Evolutionary conservation across 2,797 vertebrate genomes (phyloP).

Genomic region (Dryobates pubescens): DNA sequence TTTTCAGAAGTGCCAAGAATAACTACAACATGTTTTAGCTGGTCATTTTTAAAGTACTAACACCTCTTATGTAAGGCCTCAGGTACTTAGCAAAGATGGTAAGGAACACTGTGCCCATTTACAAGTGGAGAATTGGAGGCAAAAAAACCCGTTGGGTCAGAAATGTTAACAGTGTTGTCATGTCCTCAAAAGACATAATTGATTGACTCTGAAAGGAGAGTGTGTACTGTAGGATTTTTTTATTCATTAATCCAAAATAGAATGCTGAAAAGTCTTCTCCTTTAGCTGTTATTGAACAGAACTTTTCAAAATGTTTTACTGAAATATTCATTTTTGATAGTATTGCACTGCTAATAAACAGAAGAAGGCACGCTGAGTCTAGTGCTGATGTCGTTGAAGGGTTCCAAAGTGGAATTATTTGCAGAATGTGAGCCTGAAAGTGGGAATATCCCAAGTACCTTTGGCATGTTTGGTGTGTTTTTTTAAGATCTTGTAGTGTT

Average conservation of each 20-base stretch:
- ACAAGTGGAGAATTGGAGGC: neutral
- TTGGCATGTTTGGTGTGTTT: neutral
- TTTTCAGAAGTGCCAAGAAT: neutral
- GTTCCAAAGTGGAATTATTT: neutral
- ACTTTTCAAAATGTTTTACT: neutral
- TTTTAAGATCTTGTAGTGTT: neutral
- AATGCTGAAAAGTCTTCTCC: neutral
- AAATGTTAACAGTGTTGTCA: neutral
- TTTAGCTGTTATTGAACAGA: neutral
- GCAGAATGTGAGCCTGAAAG: neutral
- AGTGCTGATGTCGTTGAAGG: neutral
- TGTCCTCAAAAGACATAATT: neutral
- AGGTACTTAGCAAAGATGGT: neutral
- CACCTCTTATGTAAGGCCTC: neutral
- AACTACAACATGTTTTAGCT: neutral
- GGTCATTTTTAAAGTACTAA: neutral
- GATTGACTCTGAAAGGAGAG: conserved; percentile 13
- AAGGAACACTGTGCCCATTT: neutral
- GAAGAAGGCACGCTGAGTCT: neutral
- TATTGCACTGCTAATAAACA: neutral
- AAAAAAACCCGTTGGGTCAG: neutral
- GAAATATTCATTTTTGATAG: neutral
- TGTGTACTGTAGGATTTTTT: neutral
- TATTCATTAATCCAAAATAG: neutral
- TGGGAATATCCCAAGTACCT: neutral